Evolutionary conservation across 2,113 vertebrate genomes (phyloP), one percentile per base, ranked within the genome.

Genomic region (Garra rufa): DNA sequence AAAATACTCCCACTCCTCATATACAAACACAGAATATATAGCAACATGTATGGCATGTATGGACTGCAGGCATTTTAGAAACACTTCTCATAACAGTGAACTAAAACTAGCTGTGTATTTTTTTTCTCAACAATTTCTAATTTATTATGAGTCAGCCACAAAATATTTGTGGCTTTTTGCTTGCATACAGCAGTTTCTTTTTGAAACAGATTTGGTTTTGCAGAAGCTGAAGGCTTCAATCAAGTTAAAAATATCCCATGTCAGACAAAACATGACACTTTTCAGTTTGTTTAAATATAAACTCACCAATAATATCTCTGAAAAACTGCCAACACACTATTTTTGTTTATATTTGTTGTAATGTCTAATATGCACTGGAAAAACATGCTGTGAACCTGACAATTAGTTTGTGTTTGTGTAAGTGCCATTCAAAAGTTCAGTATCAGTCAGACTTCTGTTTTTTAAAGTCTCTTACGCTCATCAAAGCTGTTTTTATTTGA

Each of bases 251-350:
- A 5, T 13, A 28, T 21, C 28, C 50, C 75, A n/a, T 41, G 50
- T 6, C 30, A 55, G 74, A 55, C 3, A 19, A 57, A 76, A 76
- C 50, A 34, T 57, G 17, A 76, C 1, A 38, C 74, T 15, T n/a
- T 57, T 55, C 74, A 57, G 30, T 48, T 38, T 11, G n/a, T 57
- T 77, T 77, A 41, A 77, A 77, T 38, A 76, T 76, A 76, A 21
- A 76, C 9, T 21, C 28, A 6, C 9, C 28, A 76, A 6, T 76
- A 55, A 76, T n/a, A 55, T 21, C 26, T n/a, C n/a, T n/a, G n/a
- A n/a, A n/a, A n/a, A n/a, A n/a, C n/a, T n/a, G n/a, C n/a, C n/a
- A n/a, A n/a, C n/a, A n/a, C n/a, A n/a, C n/a, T n/a, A n/a, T n/a
- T n/a, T n/a, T n/a, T n/a, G n/a, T n/a, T n/a, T n/a, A n/a, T n/a